phyloP scores from a whole-genome alignment of 1,140 invertebrate genomes.

The Drosophila mojavensis region DNA sequence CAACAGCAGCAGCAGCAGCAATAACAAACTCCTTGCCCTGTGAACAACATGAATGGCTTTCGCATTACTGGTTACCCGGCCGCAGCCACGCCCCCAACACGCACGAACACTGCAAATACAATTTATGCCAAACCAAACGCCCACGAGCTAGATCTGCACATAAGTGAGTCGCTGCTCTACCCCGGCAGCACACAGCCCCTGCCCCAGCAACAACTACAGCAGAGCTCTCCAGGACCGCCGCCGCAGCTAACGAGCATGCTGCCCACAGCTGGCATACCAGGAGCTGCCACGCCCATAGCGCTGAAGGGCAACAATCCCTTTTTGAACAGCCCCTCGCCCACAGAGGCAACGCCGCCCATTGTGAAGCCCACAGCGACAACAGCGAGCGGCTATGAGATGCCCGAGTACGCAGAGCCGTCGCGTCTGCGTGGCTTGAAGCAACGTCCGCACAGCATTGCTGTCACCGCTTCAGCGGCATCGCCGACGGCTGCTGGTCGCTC shows the following conservation, averaged over 20 bases:
- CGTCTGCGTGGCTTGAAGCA: constrained; percentile 71
- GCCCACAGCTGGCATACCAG: constrained; percentile 62
- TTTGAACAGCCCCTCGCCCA: constrained; percentile 77
- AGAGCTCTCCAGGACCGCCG: constrained; percentile 67
- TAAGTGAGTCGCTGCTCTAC: constrained; percentile 72
- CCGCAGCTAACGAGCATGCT: constrained; percentile 71
- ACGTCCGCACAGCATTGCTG: constrained; percentile 79
- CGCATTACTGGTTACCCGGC: constrained; percentile 80
- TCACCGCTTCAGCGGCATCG: constrained; percentile 40
- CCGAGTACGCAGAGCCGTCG: constrained; percentile 78
- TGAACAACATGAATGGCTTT: constrained; percentile 74
- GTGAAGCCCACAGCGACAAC: constrained; percentile 19
- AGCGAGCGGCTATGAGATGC: constrained; percentile 66
- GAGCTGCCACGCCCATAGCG: constrained; percentile 72
- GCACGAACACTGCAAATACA: constrained; percentile 38
- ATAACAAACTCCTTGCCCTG: constrained; percentile 18
- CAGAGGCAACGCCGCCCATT: constrained; percentile 46
- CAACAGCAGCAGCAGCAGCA: constrained; percentile 10
- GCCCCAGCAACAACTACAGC: constrained; percentile 55
- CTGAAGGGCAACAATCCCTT: constrained; percentile 81
- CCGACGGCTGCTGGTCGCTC: constrained; percentile 29
- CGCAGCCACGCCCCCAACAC: constrained; percentile 65
- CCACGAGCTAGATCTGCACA: constrained; percentile 72
- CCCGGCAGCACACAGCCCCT: constrained; percentile 62
- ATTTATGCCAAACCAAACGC: constrained; percentile 64